Conservation (phyloP, 2,113 vertebrate genomes). For the Ramphastos sulfuratus region DNA sequence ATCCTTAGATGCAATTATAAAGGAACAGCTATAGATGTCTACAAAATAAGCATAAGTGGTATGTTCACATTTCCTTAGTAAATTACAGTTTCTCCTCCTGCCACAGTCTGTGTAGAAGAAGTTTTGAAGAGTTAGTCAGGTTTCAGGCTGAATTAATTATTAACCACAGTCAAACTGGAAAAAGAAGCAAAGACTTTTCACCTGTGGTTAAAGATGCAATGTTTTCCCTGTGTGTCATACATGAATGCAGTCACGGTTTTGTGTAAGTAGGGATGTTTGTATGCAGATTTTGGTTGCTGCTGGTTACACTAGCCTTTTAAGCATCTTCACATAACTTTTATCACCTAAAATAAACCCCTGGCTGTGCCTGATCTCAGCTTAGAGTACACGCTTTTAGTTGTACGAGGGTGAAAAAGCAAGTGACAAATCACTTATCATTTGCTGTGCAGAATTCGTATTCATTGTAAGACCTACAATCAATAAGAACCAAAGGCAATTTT, state of each 20-base stretch:
- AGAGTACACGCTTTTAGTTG: neutral
- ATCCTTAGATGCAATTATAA: neutral
- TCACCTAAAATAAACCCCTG: neutral
- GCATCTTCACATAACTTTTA: neutral
- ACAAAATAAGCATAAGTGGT: neutral
- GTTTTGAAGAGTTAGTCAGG: neutral
- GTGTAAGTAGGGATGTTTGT: neutral
- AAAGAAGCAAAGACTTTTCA: neutral
- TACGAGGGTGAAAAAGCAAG: neutral
- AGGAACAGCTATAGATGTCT: neutral
- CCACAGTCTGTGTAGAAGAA: neutral
- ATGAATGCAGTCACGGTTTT: accelerated
- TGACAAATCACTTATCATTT: conserved; percentile 23
- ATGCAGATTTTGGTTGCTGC: neutral
- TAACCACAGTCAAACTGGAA: neutral
- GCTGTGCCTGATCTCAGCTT: neutral
- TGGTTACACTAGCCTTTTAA: neutral
- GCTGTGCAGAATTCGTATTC: neutral
- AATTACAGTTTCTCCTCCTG: neutral
- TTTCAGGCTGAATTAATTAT: neutral
- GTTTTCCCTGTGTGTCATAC: neutral
- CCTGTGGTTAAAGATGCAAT: neutral
- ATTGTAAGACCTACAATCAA: conserved; percentile 17
- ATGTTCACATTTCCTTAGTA: neutral
- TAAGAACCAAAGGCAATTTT: conserved; percentile 19